phyloP scores from a whole-genome alignment of 2,113 vertebrate species.

The Thunnus thynnus region DNA sequence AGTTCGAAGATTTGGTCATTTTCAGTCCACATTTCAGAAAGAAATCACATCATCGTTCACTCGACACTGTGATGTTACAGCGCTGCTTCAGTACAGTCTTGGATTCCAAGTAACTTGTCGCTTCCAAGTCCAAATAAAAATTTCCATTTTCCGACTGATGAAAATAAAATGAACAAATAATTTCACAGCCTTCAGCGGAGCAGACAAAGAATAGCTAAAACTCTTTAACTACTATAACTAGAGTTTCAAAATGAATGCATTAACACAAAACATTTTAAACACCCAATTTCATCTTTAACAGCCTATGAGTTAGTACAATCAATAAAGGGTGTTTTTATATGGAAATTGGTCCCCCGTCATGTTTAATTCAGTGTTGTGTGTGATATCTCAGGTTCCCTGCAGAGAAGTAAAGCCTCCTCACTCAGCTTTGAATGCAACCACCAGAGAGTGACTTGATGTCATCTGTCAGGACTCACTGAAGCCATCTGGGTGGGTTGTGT shows the following conservation, averaged over 20 bases:
- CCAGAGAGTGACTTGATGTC: constrained; percentile 15
- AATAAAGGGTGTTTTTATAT: constrained; percentile 16
- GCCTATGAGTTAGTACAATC: constrained; percentile 2
- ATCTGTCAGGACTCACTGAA: constrained; percentile 29
- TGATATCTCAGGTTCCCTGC: constrained; percentile 26
- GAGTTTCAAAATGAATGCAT: not conserved
- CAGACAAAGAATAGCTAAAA: not conserved
- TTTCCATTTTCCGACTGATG: too few species aligned
- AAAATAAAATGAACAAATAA: not conserved
- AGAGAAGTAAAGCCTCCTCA: constrained; percentile 10
- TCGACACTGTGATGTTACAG: not conserved
- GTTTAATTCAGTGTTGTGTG: constrained; percentile 33
- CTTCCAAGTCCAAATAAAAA: too few species aligned
- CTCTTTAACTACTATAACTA: not conserved
- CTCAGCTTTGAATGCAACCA: constrained; percentile 29
- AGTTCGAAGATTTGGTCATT: too few species aligned
- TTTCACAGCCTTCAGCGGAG: not conserved
- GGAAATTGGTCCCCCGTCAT: constrained; percentile 3
- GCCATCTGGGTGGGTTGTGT: constrained; percentile 30
- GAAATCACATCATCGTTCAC: too few species aligned
- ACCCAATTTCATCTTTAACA: not conserved
- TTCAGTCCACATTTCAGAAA: too few species aligned
- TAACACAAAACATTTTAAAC: constrained; percentile 7
- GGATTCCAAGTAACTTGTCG: too few species aligned
- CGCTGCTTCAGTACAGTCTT: too few species aligned